phyloP scores from a whole-genome alignment of 2,888 invertebrate species.

The Athalia circularis region DNA sequence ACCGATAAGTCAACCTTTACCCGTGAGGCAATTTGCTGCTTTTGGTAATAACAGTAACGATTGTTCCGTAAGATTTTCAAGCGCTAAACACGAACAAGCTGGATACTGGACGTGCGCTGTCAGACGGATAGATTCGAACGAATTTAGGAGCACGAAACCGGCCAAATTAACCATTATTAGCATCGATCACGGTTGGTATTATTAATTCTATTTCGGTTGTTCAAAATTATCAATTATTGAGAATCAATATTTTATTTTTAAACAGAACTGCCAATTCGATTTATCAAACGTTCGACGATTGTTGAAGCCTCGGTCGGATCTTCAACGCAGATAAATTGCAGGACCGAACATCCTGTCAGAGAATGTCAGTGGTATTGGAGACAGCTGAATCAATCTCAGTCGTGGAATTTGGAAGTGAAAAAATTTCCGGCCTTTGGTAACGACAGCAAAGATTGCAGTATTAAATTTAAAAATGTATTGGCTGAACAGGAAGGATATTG shows the following conservation, averaged over 20 bases:
- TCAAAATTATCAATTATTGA: neutral
- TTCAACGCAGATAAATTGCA: constrained; percentile 66
- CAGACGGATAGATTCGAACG: constrained; percentile 62
- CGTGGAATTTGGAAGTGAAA: constrained; percentile 68
- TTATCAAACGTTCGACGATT: constrained; percentile 62
- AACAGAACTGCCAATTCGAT: constrained; percentile 60
- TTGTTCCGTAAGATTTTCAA: constrained; percentile 71
- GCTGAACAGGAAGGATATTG: constrained; percentile 70
- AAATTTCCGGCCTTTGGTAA: constrained; percentile 68
- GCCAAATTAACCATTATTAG: constrained; percentile 67
- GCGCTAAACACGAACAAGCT: constrained; percentile 69
- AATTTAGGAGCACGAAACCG: constrained; percentile 68
- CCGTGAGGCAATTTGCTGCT: constrained; percentile 69
- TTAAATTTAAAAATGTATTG: constrained; percentile 67
- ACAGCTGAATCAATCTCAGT: constrained; percentile 68
- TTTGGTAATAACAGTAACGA: constrained; percentile 71
- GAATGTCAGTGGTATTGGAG: constrained; percentile 72
- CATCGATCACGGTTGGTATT: constrained; percentile 58
- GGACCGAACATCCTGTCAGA: constrained; percentile 62
- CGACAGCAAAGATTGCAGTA: constrained; percentile 68
- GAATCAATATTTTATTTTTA: neutral
- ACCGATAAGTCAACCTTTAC: constrained; percentile 61
- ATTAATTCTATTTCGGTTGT: neutral
- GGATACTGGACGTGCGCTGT: constrained; percentile 72
- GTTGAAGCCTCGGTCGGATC: constrained; percentile 66